A percentile compares a stretch with the other conserved stretches of the same genome.
These are phyloP conservation scores for Cassiopea andromeda DNA, from an alignment of 30 jellyfish, hydroid and myxozoan genomes.

Conservation along the genomic window DNA sequence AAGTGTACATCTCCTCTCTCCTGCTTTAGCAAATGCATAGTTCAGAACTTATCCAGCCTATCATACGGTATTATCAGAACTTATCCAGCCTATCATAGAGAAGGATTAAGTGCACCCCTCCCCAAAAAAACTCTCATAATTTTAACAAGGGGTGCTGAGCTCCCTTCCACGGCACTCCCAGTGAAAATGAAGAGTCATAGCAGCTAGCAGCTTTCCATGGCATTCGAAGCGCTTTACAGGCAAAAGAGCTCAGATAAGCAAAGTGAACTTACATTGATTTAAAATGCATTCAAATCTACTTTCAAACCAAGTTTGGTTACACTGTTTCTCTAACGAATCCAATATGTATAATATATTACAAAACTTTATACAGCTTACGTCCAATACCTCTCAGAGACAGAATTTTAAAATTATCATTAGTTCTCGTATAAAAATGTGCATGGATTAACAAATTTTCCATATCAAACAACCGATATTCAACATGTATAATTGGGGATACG, in stretches of 20 bases:
- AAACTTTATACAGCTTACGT: conserved; percentile 78
- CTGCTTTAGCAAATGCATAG: too few relatives aligned
- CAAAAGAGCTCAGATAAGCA: neutral
- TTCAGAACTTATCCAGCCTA: too few relatives aligned
- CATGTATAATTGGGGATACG: conserved; percentile 23
- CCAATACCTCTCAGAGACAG: conserved; percentile 79
- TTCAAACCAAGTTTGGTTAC: conserved; percentile 65
- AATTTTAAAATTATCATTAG: conserved; percentile 61
- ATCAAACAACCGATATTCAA: conserved; percentile 41
- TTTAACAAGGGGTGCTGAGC: too few relatives aligned
- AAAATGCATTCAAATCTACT: conserved; percentile 81
- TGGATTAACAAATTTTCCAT: conserved; percentile 59
- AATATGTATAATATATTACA: conserved; percentile 83
- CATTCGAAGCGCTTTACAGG: neutral
- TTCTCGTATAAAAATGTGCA: conserved; percentile 69
- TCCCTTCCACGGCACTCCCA: too few relatives aligned
- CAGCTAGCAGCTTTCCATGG: too few relatives aligned
- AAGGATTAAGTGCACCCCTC: too few relatives aligned
- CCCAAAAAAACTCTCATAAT: too few relatives aligned
- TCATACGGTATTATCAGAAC: too few relatives aligned
- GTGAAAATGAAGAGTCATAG: too few relatives aligned
- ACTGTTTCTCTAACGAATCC: conserved; percentile 58
- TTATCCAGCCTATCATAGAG: too few relatives aligned
- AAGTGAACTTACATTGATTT: conserved; percentile 33
- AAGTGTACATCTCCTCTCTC: too few relatives aligned